Percentiles rank a stretch among this genome's conserved stretches.
These are phyloP conservation scores for Alosa alosa DNA, from an alignment of 2,113 vertebrate genomes.

Conservation along the genomic window DNA sequence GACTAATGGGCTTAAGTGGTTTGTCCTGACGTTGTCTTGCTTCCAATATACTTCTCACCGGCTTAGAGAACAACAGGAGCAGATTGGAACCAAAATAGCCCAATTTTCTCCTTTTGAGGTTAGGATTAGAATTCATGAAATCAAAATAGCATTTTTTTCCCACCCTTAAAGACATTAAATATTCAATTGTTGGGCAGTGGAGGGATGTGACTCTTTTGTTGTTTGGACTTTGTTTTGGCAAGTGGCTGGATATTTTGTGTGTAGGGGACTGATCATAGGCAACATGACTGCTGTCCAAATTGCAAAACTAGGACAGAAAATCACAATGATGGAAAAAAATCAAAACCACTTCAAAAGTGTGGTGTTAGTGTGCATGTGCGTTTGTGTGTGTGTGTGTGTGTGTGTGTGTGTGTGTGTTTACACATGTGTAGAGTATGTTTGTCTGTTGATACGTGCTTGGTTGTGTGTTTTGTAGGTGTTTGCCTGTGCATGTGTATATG, in stretches of 20 bases:
- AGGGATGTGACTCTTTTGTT: constrained; percentile 45
- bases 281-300: constrained; percentile 16
- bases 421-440: neutral
- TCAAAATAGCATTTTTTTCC: constrained; percentile 35
- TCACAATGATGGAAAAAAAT: constrained; percentile 32
- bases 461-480: neutral
- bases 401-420: neutral
- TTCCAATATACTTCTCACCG: constrained; percentile 47
- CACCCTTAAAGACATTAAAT: constrained; percentile 45
- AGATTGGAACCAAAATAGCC: constrained; percentile 49
- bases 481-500: neutral
- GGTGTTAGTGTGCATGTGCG: neutral
- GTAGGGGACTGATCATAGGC: neutral
- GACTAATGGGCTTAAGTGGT: constrained; percentile 71
- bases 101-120: constrained; percentile 49
- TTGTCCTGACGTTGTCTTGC: constrained; percentile 66
- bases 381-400: neutral
- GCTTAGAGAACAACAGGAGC: constrained; percentile 56
- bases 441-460: neutral
- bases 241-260: neutral
- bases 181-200: constrained; percentile 63
- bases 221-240: constrained; percentile 17
- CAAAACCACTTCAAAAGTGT: constrained; percentile 11
- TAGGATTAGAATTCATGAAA: constrained; percentile 63
- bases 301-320: constrained; percentile 46